Base-by-base conservation (phyloP, 2,113 vertebrate species). In the Trinectes maculatus region DNA sequence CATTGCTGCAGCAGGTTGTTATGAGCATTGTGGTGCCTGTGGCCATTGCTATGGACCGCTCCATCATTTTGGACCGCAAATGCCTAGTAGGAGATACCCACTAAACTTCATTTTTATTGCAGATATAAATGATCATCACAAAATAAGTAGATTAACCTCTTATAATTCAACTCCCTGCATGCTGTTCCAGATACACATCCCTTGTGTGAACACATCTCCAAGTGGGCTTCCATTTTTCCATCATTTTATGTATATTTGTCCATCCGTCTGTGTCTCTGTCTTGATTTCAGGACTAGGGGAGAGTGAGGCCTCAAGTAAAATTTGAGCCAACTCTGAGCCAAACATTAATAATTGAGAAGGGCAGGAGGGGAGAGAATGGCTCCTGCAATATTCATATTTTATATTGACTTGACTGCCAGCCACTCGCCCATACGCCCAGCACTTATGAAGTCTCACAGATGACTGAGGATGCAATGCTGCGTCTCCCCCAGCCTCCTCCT, bases 311-410 rank as follows among this genome's bases (percentile, higher is more conserved):
- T 79, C 34, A 21, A 83, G 83, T 75, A 65, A 74, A 88, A 89
- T 77, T 88, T 85, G 85, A 81, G 80, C 83, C 72, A 82, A 87
- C 79, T 89, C 79, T 71, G 84, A 86, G 83, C 64, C 82, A 83
- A 77, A 87, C 73, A 84, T 92, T 87, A 92, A 92, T 92, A 88
- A 92, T 92, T 87, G 82, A 92, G 82, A 75, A 75, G 79, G 85
- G 84, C 89, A 85, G 71, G 85, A 90, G 85, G 87, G 83, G 78
- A 86, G 79, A 89, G 87, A 91, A 89, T 86, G 86, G 77, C 89
- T 90, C 48, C 87, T 92, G 91, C 90, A 93, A 90, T 93, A 93
- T 93, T 93, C 89, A 93, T 92, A 89, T 83, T 87, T 89, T 83
- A 92, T 92, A 92, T 89, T 91, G 92, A 92, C 90, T 91, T 86